Percentiles rank a stretch among this genome's conserved stretches.
phyloP scores from a whole-genome alignment of 2,888 invertebrate genomes.

The Arrhopalites spinosus region DNA sequence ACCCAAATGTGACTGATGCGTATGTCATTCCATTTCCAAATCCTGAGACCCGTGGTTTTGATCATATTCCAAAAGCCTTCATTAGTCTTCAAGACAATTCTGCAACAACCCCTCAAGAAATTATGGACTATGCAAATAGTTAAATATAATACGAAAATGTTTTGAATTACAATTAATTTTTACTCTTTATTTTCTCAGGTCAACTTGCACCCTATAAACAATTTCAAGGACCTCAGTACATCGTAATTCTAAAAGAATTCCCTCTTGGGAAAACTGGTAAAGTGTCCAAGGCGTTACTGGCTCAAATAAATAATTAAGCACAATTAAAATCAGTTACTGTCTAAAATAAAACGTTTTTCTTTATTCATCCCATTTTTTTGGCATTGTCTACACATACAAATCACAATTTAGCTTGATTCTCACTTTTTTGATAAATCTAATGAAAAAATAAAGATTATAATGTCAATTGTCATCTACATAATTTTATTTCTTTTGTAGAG shows the following conservation, averaged over 20 bases:
- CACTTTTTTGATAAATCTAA: too few relatives aligned
- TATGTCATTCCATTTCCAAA: slow-evolving; percentile 50
- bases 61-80: slow-evolving; percentile 49
- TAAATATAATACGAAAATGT: too few relatives aligned
- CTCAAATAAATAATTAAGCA: slow-evolving; percentile 14
- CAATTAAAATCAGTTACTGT: not conserved
- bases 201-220: slow-evolving; percentile 50
- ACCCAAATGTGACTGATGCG: slow-evolving; percentile 49
- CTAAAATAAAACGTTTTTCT: too few relatives aligned
- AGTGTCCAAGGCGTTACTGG: slow-evolving; percentile 44
- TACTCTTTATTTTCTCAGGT: slow-evolving; percentile 25
- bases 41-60: slow-evolving; percentile 50
- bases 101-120: slow-evolving; percentile 35
- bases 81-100: slow-evolving; percentile 41
- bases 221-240: slow-evolving; percentile 47
- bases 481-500: too few relatives aligned
- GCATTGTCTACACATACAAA: too few relatives aligned
- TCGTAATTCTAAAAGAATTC: slow-evolving; percentile 41
- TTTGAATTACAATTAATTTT: not conserved
- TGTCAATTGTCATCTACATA: too few relatives aligned
- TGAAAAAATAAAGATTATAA: too few relatives aligned
- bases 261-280: slow-evolving; percentile 53
- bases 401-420: too few relatives aligned
- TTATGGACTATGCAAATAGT: slow-evolving; percentile 44
- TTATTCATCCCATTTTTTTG: too few relatives aligned